Evolutionary conservation across 2,888 invertebrate genomes (phyloP).

Genomic region (Caenorhabditis sp.): DNA sequence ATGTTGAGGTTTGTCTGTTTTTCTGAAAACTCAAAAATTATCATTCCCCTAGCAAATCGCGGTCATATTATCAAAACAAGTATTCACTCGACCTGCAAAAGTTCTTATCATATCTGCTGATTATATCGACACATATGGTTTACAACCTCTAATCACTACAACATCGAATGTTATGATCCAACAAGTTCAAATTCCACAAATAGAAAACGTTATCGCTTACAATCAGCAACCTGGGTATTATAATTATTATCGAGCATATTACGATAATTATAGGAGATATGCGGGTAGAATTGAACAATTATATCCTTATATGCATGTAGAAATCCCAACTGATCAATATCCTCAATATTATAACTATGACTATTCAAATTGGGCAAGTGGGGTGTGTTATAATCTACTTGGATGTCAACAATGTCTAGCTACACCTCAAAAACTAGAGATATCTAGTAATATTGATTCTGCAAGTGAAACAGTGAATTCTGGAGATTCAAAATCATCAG

Average conservation of each 20-base stretch:
- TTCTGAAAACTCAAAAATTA: background rate
- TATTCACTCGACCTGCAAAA: constrained; percentile 21
- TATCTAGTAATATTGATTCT: constrained; percentile 1
- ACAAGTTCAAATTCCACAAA: constrained; percentile 34
- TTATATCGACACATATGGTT: constrained; percentile 25
- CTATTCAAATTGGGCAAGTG: constrained; percentile 20
- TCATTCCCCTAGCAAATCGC: constrained; percentile 27
- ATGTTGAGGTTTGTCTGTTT: constrained; percentile 16
- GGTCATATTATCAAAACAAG: constrained; percentile 25
- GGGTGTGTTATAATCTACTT: constrained; percentile 27
- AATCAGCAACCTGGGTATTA: constrained; percentile 25
- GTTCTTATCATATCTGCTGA: constrained; percentile 24
- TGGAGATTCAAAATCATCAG: constrained; percentile 19
- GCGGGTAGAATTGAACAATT: constrained; percentile 28
- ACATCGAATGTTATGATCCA: constrained; percentile 17
- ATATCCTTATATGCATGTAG: constrained; percentile 32
- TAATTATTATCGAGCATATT: constrained; percentile 37
- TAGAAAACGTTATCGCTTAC: constrained; percentile 21
- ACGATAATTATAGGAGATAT: constrained; percentile 38
- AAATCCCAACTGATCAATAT: constrained; percentile 28
- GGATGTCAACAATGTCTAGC: constrained; percentile 34
- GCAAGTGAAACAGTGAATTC: constrained; percentile 17
- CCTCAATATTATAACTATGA: constrained; percentile 13
- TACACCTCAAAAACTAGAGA: background rate
- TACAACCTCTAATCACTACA: constrained; percentile 16